Evolutionary conservation across 2,797 vertebrate species (phyloP).

Genomic region (Rhabdomys pumilio): DNA sequence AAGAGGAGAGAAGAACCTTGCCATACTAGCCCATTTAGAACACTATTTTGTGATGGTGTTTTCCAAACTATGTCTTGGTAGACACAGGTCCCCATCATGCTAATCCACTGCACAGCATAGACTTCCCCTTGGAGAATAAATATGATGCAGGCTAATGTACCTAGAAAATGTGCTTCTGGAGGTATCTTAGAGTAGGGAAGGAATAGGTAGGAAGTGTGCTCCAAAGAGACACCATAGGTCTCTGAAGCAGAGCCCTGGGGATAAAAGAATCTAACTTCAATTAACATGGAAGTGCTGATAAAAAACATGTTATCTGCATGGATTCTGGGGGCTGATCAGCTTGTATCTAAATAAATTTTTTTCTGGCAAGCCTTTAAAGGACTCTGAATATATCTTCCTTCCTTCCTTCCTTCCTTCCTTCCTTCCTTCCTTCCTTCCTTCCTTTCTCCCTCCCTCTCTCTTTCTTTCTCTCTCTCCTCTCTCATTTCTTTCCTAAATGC

Average conservation of each 20-base stretch:
- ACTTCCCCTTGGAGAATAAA: background rate
- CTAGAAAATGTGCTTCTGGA: background rate
- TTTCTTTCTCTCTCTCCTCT: background rate
- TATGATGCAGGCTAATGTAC: background rate
- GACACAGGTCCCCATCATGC: background rate
- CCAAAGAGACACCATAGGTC: background rate
- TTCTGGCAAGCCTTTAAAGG: background rate
- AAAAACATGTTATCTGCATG: background rate
- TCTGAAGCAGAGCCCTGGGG: background rate
- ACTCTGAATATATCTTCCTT: background rate
- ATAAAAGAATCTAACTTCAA: background rate
- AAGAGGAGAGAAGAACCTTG: too few species aligned
- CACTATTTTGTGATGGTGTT: background rate
- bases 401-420: too few species aligned
- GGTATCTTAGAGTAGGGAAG: background rate
- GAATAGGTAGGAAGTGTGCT: accelerated
- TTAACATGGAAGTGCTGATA: background rate
- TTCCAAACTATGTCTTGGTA: background rate
- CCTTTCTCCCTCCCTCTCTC: too few species aligned
- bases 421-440: too few species aligned
- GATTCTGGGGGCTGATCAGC: background rate
- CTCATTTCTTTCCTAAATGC: background rate
- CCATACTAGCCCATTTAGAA: too few species aligned
- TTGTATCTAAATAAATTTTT: background rate
- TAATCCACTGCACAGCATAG: background rate